Evolutionary conservation across 2,888 invertebrate genomes (phyloP), one percentile per base, ranked within the genome.

Genomic region (Gisinianus flammeolus): DNA sequence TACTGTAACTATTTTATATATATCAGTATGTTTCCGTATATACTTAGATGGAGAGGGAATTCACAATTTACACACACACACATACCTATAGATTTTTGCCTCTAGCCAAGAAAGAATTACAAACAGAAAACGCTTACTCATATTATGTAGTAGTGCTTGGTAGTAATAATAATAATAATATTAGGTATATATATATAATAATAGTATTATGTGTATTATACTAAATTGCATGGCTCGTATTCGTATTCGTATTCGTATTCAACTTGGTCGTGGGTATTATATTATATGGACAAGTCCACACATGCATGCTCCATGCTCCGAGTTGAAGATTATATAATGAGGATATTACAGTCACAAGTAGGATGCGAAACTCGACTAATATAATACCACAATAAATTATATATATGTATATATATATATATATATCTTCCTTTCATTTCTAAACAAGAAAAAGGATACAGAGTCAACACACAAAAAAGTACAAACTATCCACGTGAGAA

Each of bases 111-210:
- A 67, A 67, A 44, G 2, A 44, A 44, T 44, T 22, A 16, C 31
- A 31, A 67, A 67, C 31, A 31, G 12, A 67, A 62, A 67, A 67
- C 33, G 67, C 67, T 67, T 67, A 67, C 67, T 67, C 67, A 67
- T n/a, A 67, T 62, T 62, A 62, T n/a, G 44, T 44, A 44, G 19
- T 44, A 44, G 44, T 44, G 44, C n/a, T n/a, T n/a, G n/a, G 19
- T 44, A 44, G 6, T 44, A 44, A 44, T 44, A 44, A 44, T 44
- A 44, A 44, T 44, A 19, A 44, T 19, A 16, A n/a, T 44, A 44
- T 19, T 44, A 44, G 16, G 12, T 44, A 6, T 44, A 6, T 6
- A 44, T 6, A 44, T 44, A n/a, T n/a, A n/a, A n/a, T n/a, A n/a
- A n/a, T n/a, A n/a, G n/a, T n/a, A n/a, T n/a, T n/a, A n/a, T n/a